Evolutionary conservation across 2,797 vertebrate species (phyloP).

Genomic region (Gymnoscopelus microlampas): DNA sequence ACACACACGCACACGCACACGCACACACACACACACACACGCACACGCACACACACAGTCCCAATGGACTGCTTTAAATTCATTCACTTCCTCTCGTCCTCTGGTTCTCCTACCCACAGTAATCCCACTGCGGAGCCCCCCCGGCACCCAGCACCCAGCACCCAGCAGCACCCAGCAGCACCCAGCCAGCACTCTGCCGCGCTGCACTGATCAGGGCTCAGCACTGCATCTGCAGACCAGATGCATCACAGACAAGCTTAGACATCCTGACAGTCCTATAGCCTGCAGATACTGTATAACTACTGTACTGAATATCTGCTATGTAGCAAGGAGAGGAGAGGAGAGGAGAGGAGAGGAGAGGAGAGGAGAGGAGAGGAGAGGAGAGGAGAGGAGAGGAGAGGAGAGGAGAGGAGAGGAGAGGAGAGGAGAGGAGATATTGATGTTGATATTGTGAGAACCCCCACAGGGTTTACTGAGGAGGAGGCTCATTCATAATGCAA

Average conservation of each 20-base stretch:
- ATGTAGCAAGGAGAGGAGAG: not conserved
- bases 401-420: not conserved
- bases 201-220: conserved; percentile 61
- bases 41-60: conserved; percentile 31
- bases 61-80: conserved; percentile 57
- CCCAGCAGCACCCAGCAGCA: conserved; percentile 17
- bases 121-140: conserved; percentile 73
- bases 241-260: conserved; percentile 35
- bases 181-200: conserved; percentile 52
- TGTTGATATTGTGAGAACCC: conserved; percentile 18
- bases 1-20: not conserved
- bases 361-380: conserved; percentile 3
- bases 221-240: conserved; percentile 51
- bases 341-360: not conserved
- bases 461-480: not conserved
- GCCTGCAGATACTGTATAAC: conserved; percentile 35
- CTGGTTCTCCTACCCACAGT: conserved; percentile 65
- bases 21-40: conserved; percentile 22
- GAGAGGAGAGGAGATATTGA: conserved; percentile 5
- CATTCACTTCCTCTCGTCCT: conserved; percentile 66
- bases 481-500: conserved; percentile 6
- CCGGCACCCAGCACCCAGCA: not conserved
- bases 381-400: not conserved
- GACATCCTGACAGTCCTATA: conserved; percentile 40
- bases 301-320: not conserved